Percentiles rank a stretch among this genome's conserved stretches.
phyloP scores from a whole-genome alignment of 2,113 vertebrate genomes.

The Chaetorhynchus papuensis region DNA sequence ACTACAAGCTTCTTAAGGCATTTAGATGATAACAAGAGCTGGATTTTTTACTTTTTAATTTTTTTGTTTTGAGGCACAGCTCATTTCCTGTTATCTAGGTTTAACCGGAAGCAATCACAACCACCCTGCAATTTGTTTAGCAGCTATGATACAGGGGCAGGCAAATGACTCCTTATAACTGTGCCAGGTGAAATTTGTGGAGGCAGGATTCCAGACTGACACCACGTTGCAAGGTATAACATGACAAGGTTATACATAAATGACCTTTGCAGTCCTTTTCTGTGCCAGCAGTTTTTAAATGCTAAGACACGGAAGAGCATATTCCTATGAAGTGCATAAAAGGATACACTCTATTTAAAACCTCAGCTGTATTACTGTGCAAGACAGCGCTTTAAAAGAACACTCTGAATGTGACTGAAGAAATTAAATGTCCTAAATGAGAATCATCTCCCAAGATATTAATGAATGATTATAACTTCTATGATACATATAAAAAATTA shows the following conservation, averaged over 20 bases:
- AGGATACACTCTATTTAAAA: background rate
- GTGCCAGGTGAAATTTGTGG: background rate
- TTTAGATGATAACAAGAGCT: background rate
- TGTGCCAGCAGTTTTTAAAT: background rate
- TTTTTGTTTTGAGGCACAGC: background rate
- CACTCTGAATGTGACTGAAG: background rate
- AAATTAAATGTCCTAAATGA: slow-evolving; percentile 2
- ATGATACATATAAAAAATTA: background rate
- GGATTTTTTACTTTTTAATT: background rate
- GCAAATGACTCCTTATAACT: background rate
- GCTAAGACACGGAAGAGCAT: background rate
- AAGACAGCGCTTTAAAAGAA: background rate
- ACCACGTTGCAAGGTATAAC: background rate
- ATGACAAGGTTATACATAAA: background rate
- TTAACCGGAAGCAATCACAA: background rate
- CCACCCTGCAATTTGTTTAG: background rate
- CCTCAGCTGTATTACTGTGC: background rate
- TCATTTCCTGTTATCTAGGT: background rate
- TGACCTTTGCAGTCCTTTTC: background rate
- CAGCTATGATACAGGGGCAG: background rate
- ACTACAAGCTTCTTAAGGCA: background rate
- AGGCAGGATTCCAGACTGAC: background rate
- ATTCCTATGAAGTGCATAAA: background rate
- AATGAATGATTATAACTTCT: background rate
- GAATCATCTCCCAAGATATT: background rate